Evolutionary conservation across 1,140 invertebrate species (phyloP), one percentile per base, ranked within the genome.

Genomic region (Neodiprion lecontei): DNA sequence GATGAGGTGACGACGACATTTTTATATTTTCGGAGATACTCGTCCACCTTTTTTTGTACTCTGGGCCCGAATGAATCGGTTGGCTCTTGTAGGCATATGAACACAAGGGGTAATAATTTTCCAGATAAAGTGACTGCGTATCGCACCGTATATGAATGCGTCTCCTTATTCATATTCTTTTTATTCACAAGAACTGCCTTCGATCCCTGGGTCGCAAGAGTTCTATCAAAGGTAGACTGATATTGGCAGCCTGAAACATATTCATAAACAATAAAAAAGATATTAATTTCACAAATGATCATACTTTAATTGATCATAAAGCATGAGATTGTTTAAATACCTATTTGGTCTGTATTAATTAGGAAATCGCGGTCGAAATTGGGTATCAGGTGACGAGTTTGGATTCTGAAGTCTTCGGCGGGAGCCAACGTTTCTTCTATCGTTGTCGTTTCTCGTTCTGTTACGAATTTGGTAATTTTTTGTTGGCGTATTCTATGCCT

Each of bases 401-500:
- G 77, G n/a, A n/a, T 67, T 9, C 53, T 48, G 66, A 79, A 78
- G 23, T 10, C 75, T 17, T 71, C 70, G 69, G 70, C 72, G 61
- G 74, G 1, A 49, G 72, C 75, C 53, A 75, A 69, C 48, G 69
- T 76, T 75, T 77, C 74, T 65, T 77, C 73, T 9, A 76, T 40
- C n/a, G 75, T 71, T 28, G 67, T 61, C 50, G 66, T 67, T 66
- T 81, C 79, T 28, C 70, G 74, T 69, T 17, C 17, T 17, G 17
- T 17, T 17, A 17, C 17, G 17, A 17, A 17, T 17, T 17, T 17
- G 4, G 80, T 81, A n/a, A 81, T 72, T 78, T 81, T 80, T 72
- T 77, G 40, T 73, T 77, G 75, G 48, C 70, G 50, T 69, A 81
- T 81, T 61, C 47, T 65, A 73, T 78, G 70, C 49, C 48, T 69